Percentiles rank a stretch among this genome's conserved stretches.
phyloP scores from a whole-genome alignment of 2,888 invertebrate species.

The Timema podura region DNA sequence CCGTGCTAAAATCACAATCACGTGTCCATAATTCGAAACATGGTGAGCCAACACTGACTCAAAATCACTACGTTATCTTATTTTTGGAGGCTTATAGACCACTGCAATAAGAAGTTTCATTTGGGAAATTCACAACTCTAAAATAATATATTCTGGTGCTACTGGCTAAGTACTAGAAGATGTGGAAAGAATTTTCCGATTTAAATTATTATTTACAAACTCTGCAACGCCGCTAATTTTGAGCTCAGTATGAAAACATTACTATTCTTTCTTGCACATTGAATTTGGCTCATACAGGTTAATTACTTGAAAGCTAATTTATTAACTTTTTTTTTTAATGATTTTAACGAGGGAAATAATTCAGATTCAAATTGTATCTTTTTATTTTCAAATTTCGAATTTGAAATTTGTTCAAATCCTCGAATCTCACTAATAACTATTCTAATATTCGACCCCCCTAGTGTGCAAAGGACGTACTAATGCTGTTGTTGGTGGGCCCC shows the following conservation, averaged over 20 bases:
- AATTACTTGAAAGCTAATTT: no score
- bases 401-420: no score
- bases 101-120: conserved; percentile 1
- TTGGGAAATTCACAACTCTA: conserved; percentile 2
- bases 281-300: no score
- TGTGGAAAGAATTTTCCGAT: conserved; percentile 4
- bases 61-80: not conserved
- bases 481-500: conserved; percentile 9
- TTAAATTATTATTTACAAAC: conserved; percentile 5
- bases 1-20: conserved; percentile 17
- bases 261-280: no score
- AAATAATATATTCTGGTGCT: conserved; percentile 3
- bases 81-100: conserved; percentile 17
- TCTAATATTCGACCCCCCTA: not conserved
- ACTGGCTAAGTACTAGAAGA: conserved; percentile 4
- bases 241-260: no score
- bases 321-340: no score
- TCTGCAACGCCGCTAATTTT: conserved; percentile 2
- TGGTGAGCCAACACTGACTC: not conserved
- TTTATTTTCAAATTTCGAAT: no score
- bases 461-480: no score
- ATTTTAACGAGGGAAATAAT: no score
- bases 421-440: not conserved
- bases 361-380: no score
- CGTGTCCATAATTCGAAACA: conserved; percentile 1